Percentiles rank a stretch among this genome's conserved stretches.
Evolutionary conservation across 1,140 invertebrate genomes (phyloP).

Genomic region (Homalodisca vitripennis): DNA sequence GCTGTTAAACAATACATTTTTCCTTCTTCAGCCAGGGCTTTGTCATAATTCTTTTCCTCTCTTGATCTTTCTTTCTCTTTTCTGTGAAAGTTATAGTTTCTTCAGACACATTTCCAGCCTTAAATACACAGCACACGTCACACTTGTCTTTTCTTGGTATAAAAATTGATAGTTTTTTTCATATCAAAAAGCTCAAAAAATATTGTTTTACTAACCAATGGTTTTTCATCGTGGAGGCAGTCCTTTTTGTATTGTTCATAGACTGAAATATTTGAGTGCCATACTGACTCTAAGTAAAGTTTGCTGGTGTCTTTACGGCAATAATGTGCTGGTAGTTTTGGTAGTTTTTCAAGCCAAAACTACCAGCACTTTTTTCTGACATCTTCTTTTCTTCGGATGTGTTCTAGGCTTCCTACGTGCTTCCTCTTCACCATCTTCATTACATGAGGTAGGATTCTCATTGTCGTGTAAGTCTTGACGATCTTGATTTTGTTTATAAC

Average conservation of each 20-base stretch:
- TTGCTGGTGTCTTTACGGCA: slow-evolving; percentile 6
- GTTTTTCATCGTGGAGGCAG: not conserved
- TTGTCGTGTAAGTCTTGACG: not conserved
- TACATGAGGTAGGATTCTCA: not conserved
- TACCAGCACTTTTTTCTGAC: not conserved
- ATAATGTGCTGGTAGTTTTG: slow-evolving; percentile 18
- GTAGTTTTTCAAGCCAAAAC: not conserved
- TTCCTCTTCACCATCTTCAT: not conserved
- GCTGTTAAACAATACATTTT: slow-evolving; percentile 26
- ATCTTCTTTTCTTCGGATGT: not conserved
- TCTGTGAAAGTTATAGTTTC: slow-evolving; percentile 29
- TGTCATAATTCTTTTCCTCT: slow-evolving; percentile 11
- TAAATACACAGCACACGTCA: slow-evolving; percentile 1
- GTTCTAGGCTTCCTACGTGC: not conserved
- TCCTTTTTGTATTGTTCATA: slow-evolving; percentile 11
- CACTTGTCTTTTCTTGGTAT: not conserved
- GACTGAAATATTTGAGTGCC: slow-evolving; percentile 8
- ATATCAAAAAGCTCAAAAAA: slow-evolving; percentile 31
- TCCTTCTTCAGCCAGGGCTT: not conserved
- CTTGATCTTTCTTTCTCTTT: slow-evolving; percentile 19
- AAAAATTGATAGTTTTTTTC: slow-evolving; percentile 4
- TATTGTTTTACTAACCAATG: not conserved
- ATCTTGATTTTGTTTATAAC: not conserved
- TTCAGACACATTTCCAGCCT: slow-evolving; percentile 25
- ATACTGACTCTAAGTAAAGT: slow-evolving; percentile 17